Evolutionary conservation across 2,888 invertebrate species (phyloP).

Genomic region (Agonopterix subpropinquella): DNA sequence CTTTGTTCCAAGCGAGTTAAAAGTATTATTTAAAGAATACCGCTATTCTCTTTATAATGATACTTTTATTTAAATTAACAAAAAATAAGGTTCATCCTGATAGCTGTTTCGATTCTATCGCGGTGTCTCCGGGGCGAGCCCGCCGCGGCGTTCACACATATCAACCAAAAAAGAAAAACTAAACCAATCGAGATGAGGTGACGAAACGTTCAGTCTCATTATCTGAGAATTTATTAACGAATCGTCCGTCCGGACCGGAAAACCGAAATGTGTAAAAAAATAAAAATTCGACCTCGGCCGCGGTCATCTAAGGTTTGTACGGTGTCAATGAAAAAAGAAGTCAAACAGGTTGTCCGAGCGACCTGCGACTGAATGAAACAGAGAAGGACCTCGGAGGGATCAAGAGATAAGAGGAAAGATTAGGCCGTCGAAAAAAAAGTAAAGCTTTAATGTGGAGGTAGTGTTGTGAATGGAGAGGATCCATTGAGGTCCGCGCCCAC

Average conservation of each 20-base stretch:
- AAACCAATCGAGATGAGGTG: slow-evolving; percentile 74
- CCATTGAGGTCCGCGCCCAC: slow-evolving; percentile 71
- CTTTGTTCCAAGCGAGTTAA: slow-evolving; percentile 8
- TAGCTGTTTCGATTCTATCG: slow-evolving; percentile 65
- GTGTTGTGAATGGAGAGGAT: slow-evolving; percentile 72
- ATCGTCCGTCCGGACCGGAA: slow-evolving; percentile 71
- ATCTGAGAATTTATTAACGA: slow-evolving; percentile 77
- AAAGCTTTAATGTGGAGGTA: slow-evolving; percentile 68
- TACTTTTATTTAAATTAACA: slow-evolving; percentile 52
- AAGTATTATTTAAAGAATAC: slow-evolving; percentile 52
- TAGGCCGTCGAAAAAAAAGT: slow-evolving; percentile 66
- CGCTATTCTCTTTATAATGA: slow-evolving; percentile 26
- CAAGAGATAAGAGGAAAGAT: slow-evolving; percentile 71
- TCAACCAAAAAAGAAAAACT: slow-evolving; percentile 61
- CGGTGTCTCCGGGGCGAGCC: slow-evolving; percentile 43
- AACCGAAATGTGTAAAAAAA: slow-evolving; percentile 74
- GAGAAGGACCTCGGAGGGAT: slow-evolving; percentile 66
- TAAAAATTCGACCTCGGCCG: slow-evolving; percentile 74
- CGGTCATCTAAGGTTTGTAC: slow-evolving; percentile 72
- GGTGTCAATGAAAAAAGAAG: slow-evolving; percentile 74
- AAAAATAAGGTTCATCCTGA: slow-evolving; percentile 57
- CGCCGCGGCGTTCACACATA: slow-evolving; percentile 70
- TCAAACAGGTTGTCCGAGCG: slow-evolving; percentile 65
- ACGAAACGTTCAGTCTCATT: slow-evolving; percentile 76
- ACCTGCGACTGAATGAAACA: slow-evolving; percentile 71